Evolutionary conservation across 2,888 invertebrate species (phyloP), one percentile per base, ranked within the genome.

Genomic region (Deroplatys truncata): DNA sequence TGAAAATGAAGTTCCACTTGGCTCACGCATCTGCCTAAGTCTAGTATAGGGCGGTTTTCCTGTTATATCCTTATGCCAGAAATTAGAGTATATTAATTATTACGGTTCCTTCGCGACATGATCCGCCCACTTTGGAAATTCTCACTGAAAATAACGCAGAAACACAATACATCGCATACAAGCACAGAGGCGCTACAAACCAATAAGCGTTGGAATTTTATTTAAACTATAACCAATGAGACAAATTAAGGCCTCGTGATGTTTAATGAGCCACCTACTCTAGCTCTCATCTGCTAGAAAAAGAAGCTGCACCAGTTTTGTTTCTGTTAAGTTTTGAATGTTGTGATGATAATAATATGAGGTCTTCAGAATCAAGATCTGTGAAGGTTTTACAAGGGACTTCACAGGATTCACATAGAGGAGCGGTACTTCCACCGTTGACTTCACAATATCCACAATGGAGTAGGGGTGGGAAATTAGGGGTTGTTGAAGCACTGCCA

Each of bases 381-480:
- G 82, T 89, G 89, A 89, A 82, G 13, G 89, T 89, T 83, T 85
- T 89, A 31, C 89, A 85, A 82, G 85, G 82, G 13, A 49, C 89
- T 16, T 85, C 89, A 7, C 82, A 86, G 35, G 82, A 89, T 7
- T 16, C 86, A 9, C 35, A 31, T 25, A 85, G 43, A 83, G 82
- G 28, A 86, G 13, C 43, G 28, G 43, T 89, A 1, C 72, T 90
- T 31, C 89, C 88, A 84, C 89, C 87, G 15, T 83, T 89, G 35
- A 88, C 87, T 72, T 82, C 84, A 31, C 87, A 88, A 15, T 89
- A 83, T 72, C 89, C 89, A 9, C 83, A 84, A 28, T 89, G 90
- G 90, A 90, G 89, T 15, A 87, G 89, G 49, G 89, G 90, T 82
- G 84, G 89, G 31, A 86, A 88, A 35, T 28, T 89, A 4, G 90